Evolutionary conservation across 2,113 vertebrate species (phyloP), one percentile per base, ranked within the genome.

Genomic region (Microcebus murinus): DNA sequence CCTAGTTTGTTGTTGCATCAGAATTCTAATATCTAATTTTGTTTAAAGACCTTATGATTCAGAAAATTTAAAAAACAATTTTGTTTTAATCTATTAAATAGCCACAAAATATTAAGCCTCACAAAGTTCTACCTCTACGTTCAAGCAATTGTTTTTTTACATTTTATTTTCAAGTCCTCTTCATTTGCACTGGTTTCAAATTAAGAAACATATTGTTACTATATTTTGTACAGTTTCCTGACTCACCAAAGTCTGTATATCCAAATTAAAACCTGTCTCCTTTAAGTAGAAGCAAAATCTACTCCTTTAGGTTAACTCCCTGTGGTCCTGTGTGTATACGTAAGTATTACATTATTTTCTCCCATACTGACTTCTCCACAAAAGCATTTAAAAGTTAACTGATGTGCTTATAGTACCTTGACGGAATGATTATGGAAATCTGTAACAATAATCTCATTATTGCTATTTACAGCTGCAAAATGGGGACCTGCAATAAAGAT

Each of bases 351-450:
- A 48, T 88, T 76, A 76, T 83, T 88, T 96, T 23, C 55, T 77
- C 57, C 21, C n/a, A 90, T 25, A 79, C 8, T 3, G 6, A 67
- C 52, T 83, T 94, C 77, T 91, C 63, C 27, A 68, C 50, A 74
- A 86, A 89, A 94, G 55, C 48, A 94, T 39, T 89, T 82, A 95
- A 91, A 52, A 52, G 50, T 52, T 10, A 87, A 91, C 2, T 27
- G 31, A 79, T 61, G 8, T 90, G 85, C n/a, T 96, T 82, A 94
- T 77, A 98, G 87, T 98, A 99, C 99, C 99, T 99, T 99, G 94
- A 99, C 99, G 92, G 99, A 99, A 98, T 99, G 99, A 97, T 99
- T 99, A 98, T 99, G 99, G 98, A 99, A 99, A 98, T 99, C 99
- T 15, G 99, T 99, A 92, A 99, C 97, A 80, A 99, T 99, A 94